A percentile compares a stretch with the other conserved stretches of the same genome.
Conservation (phyloP, 2,113 vertebrate species). For the Ammodytes dubius region DNA sequence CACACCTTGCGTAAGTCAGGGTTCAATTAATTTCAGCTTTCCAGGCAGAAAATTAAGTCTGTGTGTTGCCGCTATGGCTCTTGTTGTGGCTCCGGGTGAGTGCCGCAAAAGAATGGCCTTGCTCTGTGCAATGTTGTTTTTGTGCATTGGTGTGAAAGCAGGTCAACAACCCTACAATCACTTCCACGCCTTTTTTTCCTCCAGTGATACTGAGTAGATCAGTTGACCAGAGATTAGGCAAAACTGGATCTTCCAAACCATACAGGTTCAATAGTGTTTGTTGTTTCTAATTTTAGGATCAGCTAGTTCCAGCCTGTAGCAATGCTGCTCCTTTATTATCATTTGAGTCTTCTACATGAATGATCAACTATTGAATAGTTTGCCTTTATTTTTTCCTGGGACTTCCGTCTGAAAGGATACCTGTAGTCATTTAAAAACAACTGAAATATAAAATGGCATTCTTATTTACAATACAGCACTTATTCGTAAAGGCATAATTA, state of each 20-base stretch:
- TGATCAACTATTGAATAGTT: neutral
- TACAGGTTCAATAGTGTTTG: too few species aligned
- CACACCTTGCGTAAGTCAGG: neutral
- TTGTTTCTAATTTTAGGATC: neutral
- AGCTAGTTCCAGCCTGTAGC: neutral
- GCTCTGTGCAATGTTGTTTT: neutral
- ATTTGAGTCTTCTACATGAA: neutral
- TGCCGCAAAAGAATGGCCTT: neutral
- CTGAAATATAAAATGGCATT: neutral
- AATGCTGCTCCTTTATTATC: neutral
- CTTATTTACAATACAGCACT: neutral
- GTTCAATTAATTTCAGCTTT: slow-evolving; percentile 6
- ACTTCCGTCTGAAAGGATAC: too few species aligned
- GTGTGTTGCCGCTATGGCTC: neutral
- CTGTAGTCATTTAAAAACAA: neutral
- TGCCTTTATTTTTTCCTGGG: neutral
- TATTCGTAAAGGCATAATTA: neutral
- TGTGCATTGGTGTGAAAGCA: neutral
- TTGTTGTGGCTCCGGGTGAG: neutral
- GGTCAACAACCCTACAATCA: neutral
- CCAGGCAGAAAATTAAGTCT: neutral
- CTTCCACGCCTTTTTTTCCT: neutral
- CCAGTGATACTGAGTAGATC: neutral
- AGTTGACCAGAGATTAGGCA: neutral
- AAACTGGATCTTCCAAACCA: neutral